These are phyloP conservation scores for Lytechinus pictus DNA, from an alignment of 35 echinoderm and acorn worm genomes.

Conservation along the genomic window DNA sequence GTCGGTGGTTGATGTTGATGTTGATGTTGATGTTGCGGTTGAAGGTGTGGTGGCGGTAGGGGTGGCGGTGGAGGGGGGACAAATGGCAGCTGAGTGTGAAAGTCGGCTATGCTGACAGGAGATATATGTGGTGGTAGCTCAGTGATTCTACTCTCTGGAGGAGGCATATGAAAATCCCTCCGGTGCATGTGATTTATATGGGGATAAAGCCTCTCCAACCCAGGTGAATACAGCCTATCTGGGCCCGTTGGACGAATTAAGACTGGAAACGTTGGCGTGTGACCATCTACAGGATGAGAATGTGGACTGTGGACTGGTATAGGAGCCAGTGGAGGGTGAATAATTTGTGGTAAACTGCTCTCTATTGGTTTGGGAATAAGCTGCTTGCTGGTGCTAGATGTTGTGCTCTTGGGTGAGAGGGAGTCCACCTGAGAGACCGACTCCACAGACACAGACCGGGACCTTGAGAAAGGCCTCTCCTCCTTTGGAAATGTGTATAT, in stretches of 20 bases:
- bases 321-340: slow-evolving; percentile 47
- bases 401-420: slow-evolving; percentile 48
- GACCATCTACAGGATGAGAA: background rate
- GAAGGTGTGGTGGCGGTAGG: slow-evolving; percentile 9
- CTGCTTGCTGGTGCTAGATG: slow-evolving; percentile 51
- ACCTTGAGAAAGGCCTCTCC: slow-evolving; percentile 49
- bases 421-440: slow-evolving; percentile 47
- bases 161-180: slow-evolving; percentile 38
- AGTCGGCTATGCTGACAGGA: slow-evolving; percentile 8
- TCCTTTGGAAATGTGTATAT: slow-evolving; percentile 81
- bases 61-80: slow-evolving; percentile 26
- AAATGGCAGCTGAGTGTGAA: slow-evolving; percentile 44
- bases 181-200: slow-evolving; percentile 35
- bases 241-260: slow-evolving; percentile 39
- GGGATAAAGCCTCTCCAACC: background rate
- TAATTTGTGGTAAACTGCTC: slow-evolving; percentile 19
- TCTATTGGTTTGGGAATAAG: slow-evolving; percentile 14
- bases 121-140: slow-evolving; percentile 49
- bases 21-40: slow-evolving; percentile 35
- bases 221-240: slow-evolving; percentile 34
- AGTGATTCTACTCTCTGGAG: background rate
- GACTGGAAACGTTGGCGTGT: background rate
- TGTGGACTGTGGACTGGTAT: slow-evolving; percentile 56
- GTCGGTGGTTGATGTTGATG: slow-evolving; percentile 29
- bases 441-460: slow-evolving; percentile 56